Base-by-base conservation (phyloP, 2,888 invertebrate genomes). In the Ormyrus labotus region DNA sequence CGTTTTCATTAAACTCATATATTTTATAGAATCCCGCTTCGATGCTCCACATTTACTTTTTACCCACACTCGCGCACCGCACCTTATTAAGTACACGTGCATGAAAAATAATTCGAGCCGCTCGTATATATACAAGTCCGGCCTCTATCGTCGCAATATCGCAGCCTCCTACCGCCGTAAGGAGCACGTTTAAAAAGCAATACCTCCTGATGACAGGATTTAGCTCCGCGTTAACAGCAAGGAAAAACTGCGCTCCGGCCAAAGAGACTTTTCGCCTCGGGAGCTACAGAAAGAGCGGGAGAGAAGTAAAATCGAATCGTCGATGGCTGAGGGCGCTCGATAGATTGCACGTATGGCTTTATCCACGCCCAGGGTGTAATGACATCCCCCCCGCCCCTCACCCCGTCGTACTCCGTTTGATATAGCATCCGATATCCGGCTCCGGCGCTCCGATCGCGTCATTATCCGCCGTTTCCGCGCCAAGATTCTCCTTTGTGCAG, bases 381-480 rank as follows among this genome's bases (percentile, higher is more conserved):
- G 87, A 87, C 86, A 86, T 87, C 87, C 86, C 85, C 19, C 19
- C 19, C 87, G 85, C 85, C 19, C 0, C 19, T 2, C 34, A 4
- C 34, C 4, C 34, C 34, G 4, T 2, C 4, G 34, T 4, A 34
- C 34, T 34, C 6, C 64, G 69, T 70, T 77, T 71, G 77, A 77
- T 65, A 19, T 2, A 8, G 34, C 58, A 13, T 45, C 6, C 72
- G 83, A 86, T 85, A 86, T 85, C 84, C 85, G 84, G 84, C 83
- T 78, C 71, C 83, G 82, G 78, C 82, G 82, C 82, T n/a, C 10
- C 48, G 60, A 60, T 48, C 45, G 60, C 83, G 84, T 85, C 85
- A 88, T 87, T 85, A 86, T 85, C 85, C 85, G 82, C 82, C 84
- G 84, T 87, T 88, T 87, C 85, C 86, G 83, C 82, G 47, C 34